A percentile compares a stretch with the other conserved stretches of the same genome.
phyloP scores from a whole-genome alignment of 2,888 invertebrate species.

The Chloroclysta siterata region DNA sequence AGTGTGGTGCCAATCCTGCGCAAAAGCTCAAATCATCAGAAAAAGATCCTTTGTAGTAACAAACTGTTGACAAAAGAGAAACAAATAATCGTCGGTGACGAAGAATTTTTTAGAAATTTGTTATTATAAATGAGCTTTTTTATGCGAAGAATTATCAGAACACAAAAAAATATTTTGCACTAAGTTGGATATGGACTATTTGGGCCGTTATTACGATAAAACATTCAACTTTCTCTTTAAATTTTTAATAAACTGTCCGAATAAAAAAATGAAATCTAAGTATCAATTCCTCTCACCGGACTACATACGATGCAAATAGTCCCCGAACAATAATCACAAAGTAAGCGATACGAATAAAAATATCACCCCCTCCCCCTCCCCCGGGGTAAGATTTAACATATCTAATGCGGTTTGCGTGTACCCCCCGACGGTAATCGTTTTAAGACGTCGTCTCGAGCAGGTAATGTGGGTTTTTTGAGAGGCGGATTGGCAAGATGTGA shows the following conservation, averaged over 20 bases:
- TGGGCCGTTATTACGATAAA: too few relatives aligned
- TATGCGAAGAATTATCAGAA: too few relatives aligned
- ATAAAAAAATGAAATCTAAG: not conserved
- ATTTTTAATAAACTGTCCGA: too few relatives aligned
- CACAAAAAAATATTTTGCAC: too few relatives aligned
- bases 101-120: too few relatives aligned
- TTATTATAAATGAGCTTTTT: too few relatives aligned
- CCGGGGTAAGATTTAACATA: constrained; percentile 79
- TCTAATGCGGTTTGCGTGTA: constrained; percentile 84
- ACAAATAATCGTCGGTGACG: too few relatives aligned
- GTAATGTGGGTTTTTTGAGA: constrained; percentile 41
- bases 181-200: too few relatives aligned
- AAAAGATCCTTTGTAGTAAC: not conserved
- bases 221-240: too few relatives aligned
- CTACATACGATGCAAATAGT: constrained; percentile 72
- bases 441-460: constrained; percentile 65
- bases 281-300: constrained; percentile 48
- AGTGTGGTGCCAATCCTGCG: not conserved
- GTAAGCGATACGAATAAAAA: constrained; percentile 84
- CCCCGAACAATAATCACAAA: constrained; percentile 80
- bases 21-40: not conserved
- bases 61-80: not conserved
- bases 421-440: constrained; percentile 77
- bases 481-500: constrained; percentile 11
- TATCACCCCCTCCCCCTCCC: constrained; percentile 62